Evolutionary conservation across 2,888 invertebrate genomes (phyloP).

Genomic region (Caradrina kadenii): DNA sequence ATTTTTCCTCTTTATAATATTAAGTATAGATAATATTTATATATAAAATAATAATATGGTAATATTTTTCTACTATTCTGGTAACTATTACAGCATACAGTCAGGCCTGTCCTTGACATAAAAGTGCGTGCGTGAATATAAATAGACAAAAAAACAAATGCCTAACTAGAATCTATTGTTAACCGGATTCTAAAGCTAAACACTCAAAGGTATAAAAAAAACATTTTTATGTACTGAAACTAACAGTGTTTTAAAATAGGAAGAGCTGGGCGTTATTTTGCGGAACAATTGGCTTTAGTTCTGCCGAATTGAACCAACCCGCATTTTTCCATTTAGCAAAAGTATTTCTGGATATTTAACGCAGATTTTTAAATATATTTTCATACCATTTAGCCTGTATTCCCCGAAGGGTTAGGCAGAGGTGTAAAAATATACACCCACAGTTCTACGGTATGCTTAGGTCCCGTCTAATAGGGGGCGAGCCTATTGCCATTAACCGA

Average conservation of each 20-base stretch:
- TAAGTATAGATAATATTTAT: too few species aligned
- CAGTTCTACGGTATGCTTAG: too few species aligned
- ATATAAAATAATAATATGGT: too few species aligned
- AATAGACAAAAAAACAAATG: slow-evolving; percentile 8
- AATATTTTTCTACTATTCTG: not conserved
- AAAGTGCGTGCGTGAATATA: slow-evolving; percentile 14
- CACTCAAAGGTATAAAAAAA: slow-evolving; percentile 8
- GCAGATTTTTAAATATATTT: too few species aligned
- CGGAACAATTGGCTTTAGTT: not conserved
- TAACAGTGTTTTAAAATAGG: not conserved
- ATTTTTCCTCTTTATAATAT: too few species aligned
- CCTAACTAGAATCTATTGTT: slow-evolving; percentile 1
- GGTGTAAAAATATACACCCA: too few species aligned
- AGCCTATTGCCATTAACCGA: too few species aligned
- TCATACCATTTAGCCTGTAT: too few species aligned
- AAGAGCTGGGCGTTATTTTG: not conserved
- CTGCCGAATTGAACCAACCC: not conserved
- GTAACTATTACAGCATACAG: slow-evolving; percentile 1
- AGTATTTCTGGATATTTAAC: too few species aligned
- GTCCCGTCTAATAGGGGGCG: too few species aligned
- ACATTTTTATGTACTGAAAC: slow-evolving; percentile 17
- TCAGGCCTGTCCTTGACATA: slow-evolving; percentile 6
- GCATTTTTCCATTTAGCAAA: too few species aligned
- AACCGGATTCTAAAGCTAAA: not conserved
- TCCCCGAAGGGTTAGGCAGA: too few species aligned